Evolutionary conservation across 2,888 invertebrate genomes (phyloP).

Genomic region (Mystacides longicornis): DNA sequence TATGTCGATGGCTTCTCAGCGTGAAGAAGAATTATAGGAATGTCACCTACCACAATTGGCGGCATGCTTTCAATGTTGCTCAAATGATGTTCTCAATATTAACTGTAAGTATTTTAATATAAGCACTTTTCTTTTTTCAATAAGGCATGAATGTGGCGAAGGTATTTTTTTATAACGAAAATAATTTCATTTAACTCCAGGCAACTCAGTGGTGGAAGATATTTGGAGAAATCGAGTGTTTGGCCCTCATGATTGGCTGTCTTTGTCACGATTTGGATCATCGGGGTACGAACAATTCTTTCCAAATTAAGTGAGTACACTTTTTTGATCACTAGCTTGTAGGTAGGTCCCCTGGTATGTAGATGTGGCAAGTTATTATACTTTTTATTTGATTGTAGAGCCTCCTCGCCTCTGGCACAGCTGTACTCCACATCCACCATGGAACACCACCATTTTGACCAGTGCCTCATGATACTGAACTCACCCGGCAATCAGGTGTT

Average conservation of each 20-base stretch:
- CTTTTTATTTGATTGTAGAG: no score
- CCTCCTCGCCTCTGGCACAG: constrained; percentile 84
- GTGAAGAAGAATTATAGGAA: constrained; percentile 93
- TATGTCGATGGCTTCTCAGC: constrained; percentile 85
- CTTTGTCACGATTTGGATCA: constrained; percentile 93
- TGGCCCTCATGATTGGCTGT: constrained; percentile 87
- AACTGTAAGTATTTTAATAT: constrained; percentile 63
- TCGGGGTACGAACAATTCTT: constrained; percentile 94
- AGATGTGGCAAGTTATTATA: background rate
- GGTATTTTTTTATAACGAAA: background rate
- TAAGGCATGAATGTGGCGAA: background rate
- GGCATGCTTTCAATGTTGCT: constrained; percentile 94
- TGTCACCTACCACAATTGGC: constrained; percentile 94
- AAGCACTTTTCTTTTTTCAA: no score
- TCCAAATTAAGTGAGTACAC: constrained; percentile 85
- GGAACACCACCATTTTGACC: constrained; percentile 97
- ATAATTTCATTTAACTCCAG: constrained; percentile 41
- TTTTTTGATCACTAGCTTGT: background rate
- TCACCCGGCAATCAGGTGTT: constrained; percentile 92
- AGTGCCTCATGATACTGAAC: constrained; percentile 92
- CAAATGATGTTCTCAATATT: constrained; percentile 97
- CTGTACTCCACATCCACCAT: constrained; percentile 91
- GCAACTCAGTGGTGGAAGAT: constrained; percentile 91
- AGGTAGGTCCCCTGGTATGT: background rate
- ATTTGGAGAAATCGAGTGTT: constrained; percentile 84